Evolutionary conservation across 2,113 vertebrate species (phyloP).

Genomic region (Eulacestoma nigropectus): DNA sequence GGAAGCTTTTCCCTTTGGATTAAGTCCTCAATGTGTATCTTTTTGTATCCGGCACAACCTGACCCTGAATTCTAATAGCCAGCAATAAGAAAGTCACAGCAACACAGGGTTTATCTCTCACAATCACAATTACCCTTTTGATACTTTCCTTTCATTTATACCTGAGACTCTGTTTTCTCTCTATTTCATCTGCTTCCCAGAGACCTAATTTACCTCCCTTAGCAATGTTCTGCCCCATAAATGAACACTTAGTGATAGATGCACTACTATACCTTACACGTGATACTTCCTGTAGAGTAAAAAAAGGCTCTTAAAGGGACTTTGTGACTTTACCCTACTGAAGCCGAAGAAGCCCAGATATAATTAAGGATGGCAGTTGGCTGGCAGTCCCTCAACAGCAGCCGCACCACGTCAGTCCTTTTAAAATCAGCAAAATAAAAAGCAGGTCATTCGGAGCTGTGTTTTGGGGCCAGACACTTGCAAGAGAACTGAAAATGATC

Average conservation of each 20-base stretch:
- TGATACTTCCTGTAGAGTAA: neutral
- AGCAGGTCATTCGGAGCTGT: neutral
- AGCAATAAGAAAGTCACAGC: neutral
- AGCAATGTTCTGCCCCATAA: neutral
- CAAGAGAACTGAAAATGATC: neutral
- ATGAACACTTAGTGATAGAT: neutral
- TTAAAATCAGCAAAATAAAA: constrained; percentile 25
- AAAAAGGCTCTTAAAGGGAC: neutral
- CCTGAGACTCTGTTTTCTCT: neutral
- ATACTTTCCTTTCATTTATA: neutral
- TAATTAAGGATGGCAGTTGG: constrained; percentile 11
- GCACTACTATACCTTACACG: neutral
- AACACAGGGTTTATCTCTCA: neutral
- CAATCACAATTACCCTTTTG: neutral
- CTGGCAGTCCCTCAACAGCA: neutral
- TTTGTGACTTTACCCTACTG: neutral
- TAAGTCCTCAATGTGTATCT: neutral
- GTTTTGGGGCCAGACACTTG: neutral
- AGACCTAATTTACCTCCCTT: neutral
- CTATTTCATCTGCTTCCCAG: neutral
- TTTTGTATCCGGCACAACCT: neutral
- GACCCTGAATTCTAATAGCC: neutral
- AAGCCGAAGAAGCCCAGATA: neutral
- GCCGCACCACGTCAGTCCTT: neutral
- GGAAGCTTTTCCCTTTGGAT: neutral